Conservation (phyloP, 1,140 invertebrate species). For the Bicyclus anynana region DNA sequence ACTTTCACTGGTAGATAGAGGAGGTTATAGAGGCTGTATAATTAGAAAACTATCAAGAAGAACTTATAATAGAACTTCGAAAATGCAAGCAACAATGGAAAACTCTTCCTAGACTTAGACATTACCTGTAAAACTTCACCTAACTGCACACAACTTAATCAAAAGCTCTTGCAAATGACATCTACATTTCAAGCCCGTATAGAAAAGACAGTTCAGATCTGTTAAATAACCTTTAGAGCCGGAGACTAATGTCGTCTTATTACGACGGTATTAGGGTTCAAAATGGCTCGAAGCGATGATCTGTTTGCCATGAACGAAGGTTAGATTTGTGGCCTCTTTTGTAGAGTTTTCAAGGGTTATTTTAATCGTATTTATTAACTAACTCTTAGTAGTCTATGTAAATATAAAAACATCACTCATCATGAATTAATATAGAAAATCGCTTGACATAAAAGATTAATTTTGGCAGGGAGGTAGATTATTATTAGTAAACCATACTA, state of each 20-base stretch:
- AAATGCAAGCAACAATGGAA: not conserved
- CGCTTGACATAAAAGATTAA: too few relatives aligned
- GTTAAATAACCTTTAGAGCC: constrained; percentile 4
- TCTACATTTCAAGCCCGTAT: constrained; percentile 19
- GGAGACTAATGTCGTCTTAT: constrained; percentile 3
- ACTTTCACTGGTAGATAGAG: too few relatives aligned
- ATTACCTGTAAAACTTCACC: not conserved
- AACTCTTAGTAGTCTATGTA: too few relatives aligned
- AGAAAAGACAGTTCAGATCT: constrained; percentile 15
- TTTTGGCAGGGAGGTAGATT: too few relatives aligned
- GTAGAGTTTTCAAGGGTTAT: not conserved
- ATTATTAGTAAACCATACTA: too few relatives aligned
- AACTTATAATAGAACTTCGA: too few relatives aligned
- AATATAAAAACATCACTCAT: too few relatives aligned
- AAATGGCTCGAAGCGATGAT: constrained; percentile 4
- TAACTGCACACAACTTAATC: constrained; percentile 12
- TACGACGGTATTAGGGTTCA: not conserved
- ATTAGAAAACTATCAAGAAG: too few relatives aligned
- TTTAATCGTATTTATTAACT: too few relatives aligned
- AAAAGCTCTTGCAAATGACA: constrained; percentile 20
- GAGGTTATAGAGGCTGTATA: too few relatives aligned
- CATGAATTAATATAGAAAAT: too few relatives aligned
- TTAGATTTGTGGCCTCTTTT: not conserved
- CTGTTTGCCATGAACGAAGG: constrained; percentile 4
- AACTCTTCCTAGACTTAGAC: not conserved